These are phyloP conservation scores for Salminus brasiliensis DNA, from an alignment of 2,113 vertebrate species.

Conservation along the genomic window DNA sequence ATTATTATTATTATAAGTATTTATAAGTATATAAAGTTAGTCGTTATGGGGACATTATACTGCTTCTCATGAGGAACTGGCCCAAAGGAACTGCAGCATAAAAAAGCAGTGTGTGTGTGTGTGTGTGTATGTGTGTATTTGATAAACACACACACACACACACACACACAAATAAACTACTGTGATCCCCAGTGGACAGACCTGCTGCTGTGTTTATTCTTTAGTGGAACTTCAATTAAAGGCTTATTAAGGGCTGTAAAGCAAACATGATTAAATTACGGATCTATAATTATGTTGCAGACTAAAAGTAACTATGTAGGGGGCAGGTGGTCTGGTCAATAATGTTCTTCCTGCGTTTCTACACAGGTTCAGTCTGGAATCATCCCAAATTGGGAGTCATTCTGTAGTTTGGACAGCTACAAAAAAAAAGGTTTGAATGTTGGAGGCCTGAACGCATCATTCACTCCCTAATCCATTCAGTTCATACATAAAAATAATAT, in stretches of 20 bases:
- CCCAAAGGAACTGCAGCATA: too few relatives aligned
- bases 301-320: constrained; percentile 48
- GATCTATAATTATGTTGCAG: constrained; percentile 65
- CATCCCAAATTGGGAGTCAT: not conserved
- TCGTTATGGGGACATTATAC: too few relatives aligned
- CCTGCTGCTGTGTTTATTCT: constrained; percentile 48
- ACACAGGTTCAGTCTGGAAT: not conserved
- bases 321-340: not conserved
- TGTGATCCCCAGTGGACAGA: constrained; percentile 47
- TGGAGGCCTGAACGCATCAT: not conserved
- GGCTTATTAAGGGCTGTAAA: constrained; percentile 67
- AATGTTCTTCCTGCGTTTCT: not conserved
- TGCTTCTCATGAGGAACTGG: too few relatives aligned
- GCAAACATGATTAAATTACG: constrained; percentile 75
- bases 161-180: too few relatives aligned
- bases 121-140: too few relatives aligned
- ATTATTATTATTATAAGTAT: too few relatives aligned
- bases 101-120: too few relatives aligned
- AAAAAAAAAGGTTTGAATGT: not conserved
- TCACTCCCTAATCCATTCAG: too few relatives aligned
- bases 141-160: too few relatives aligned
- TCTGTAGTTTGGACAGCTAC: not conserved
- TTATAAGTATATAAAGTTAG: too few relatives aligned
- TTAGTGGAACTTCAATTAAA: constrained; percentile 67
- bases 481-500: too few relatives aligned